Percentiles rank a stretch among this genome's conserved stretches.
phyloP scores from a whole-genome alignment of 2,888 invertebrate species.

The Ellobium chinense region DNA sequence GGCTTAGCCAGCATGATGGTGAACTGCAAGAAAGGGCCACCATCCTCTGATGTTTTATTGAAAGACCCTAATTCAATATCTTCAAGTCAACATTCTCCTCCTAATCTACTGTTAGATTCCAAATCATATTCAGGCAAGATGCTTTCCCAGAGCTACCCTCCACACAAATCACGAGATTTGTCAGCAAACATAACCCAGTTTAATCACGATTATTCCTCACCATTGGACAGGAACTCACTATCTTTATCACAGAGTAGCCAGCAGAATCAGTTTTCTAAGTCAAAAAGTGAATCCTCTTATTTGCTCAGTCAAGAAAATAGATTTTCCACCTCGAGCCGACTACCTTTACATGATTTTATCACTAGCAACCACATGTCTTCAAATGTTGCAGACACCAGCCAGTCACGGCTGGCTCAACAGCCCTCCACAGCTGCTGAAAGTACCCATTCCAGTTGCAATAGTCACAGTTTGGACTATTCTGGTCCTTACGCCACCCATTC shows the following conservation, averaged over 20 bases:
- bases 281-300: background rate
- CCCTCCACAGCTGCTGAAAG: background rate
- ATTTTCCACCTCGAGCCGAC: background rate
- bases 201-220: conserved; percentile 10
- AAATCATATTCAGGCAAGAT: conserved; percentile 26
- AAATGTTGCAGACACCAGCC: background rate
- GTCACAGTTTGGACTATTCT: background rate
- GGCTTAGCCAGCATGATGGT: background rate
- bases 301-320: background rate
- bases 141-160: conserved; percentile 45
- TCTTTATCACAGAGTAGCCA: background rate
- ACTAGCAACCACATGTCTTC: background rate
- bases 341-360: background rate
- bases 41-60: background rate
- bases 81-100: conserved; percentile 17
- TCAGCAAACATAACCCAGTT: conserved; percentile 4
- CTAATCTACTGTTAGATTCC: conserved; percentile 24
- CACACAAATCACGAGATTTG: conserved; percentile 36
- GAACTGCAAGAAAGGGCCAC: background rate
- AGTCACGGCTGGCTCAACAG: background rate
- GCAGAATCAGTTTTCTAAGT: conserved; percentile 7
- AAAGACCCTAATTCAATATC: conserved; percentile 10
- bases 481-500: conserved; percentile 36
- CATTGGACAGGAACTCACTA: conserved; percentile 8
- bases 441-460: conserved; percentile 31